Conservation (phyloP, 1,140 invertebrate species). For the Dendroctonus ponderosae region DNA sequence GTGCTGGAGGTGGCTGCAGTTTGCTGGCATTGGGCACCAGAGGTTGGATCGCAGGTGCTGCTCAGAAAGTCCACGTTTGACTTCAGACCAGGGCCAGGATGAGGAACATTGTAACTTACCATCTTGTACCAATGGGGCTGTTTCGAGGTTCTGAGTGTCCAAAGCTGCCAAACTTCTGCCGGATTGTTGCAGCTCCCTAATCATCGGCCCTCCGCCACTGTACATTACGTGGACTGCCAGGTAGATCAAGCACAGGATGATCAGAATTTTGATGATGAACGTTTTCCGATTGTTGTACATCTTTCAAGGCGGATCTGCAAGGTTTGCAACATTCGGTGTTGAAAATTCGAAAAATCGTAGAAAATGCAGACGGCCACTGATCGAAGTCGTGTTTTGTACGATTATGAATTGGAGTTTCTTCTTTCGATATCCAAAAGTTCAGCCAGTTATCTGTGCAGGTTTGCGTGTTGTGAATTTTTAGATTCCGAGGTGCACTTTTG, state of each 20-base stretch:
- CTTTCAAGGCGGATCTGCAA: conserved; percentile 11
- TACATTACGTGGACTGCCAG: conserved; percentile 42
- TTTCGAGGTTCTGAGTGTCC: conserved; percentile 34
- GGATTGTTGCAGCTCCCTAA: conserved; percentile 47
- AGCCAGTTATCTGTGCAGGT: no score
- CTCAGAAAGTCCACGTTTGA: not conserved
- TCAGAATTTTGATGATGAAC: conserved; percentile 43
- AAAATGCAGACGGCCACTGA: no score
- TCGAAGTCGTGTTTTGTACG: no score
- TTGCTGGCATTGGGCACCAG: not conserved
- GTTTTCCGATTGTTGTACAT: conserved; percentile 47
- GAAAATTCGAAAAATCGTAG: no score
- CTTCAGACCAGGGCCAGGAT: not conserved
- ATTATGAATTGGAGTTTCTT: no score
- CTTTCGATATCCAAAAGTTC: no score
- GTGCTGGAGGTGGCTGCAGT: not conserved
- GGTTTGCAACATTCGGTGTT: no score
- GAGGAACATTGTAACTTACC: conserved; percentile 12
- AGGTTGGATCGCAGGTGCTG: conserved; percentile 9
- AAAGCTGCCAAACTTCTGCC: conserved; percentile 47
- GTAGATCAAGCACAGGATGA: conserved; percentile 41
- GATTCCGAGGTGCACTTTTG: no score
- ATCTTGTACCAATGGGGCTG: conserved; percentile 30
- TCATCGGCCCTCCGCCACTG: conserved; percentile 42
- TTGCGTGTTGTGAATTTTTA: no score